Conservation (phyloP, 1,140 invertebrate genomes). For the Lasioglossum baleicum region DNA sequence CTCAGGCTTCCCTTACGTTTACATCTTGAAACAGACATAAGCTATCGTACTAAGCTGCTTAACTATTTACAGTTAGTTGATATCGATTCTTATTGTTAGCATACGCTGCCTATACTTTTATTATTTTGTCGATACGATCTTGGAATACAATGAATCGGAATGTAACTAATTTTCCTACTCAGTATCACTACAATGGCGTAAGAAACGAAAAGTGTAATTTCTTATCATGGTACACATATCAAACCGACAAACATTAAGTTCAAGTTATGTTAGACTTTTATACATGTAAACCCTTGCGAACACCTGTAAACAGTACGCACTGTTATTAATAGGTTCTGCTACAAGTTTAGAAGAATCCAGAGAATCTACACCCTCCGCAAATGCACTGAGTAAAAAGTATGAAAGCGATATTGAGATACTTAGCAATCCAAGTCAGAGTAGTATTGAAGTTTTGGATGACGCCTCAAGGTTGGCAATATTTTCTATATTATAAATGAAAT, state of each 20-base stretch:
- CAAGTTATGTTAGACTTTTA: background rate
- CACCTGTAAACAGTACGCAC: background rate
- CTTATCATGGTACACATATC: no score
- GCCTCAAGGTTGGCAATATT: constrained; percentile 68
- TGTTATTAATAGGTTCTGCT: constrained; percentile 73
- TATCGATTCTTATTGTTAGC: background rate
- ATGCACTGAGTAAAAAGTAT: constrained; percentile 76
- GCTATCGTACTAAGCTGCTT: constrained; percentile 25
- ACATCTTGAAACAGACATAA: background rate
- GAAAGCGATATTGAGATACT: constrained; percentile 84
- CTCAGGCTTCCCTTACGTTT: constrained; percentile 4
- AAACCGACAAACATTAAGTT: background rate
- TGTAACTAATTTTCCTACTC: no score
- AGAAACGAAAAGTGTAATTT: no score
- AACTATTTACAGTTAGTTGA: constrained; percentile 1
- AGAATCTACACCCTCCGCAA: constrained; percentile 77
- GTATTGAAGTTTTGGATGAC: constrained; percentile 83
- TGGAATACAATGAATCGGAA: no score
- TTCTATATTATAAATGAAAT: background rate
- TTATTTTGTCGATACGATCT: constrained; percentile 11
- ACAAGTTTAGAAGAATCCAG: constrained; percentile 78
- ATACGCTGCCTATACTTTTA: background rate
- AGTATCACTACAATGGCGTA: background rate
- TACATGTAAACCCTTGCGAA: background rate
- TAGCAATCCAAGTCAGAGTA: constrained; percentile 85